phyloP scores from a whole-genome alignment of 1,140 invertebrate genomes.

The Drosophila melanogaster region DNA sequence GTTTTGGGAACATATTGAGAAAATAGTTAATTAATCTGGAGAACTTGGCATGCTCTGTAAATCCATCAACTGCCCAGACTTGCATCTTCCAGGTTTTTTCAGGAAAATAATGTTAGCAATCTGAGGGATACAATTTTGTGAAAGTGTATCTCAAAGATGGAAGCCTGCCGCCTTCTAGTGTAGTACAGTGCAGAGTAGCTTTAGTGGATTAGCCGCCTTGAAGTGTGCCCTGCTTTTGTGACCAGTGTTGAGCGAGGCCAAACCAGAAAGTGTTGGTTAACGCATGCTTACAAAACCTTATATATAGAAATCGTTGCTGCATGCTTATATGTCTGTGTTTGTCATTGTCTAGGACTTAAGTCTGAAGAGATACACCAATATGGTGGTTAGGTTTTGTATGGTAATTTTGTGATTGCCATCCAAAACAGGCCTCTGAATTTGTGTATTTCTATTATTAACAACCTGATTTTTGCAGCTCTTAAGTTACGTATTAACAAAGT shows the following conservation, averaged over 20 bases:
- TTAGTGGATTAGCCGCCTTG: slow-evolving; percentile 47
- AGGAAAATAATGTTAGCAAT: slow-evolving; percentile 44
- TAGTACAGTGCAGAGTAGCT: slow-evolving; percentile 55
- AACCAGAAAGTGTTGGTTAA: slow-evolving; percentile 41
- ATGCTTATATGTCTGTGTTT: slow-evolving; percentile 59
- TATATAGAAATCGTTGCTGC: slow-evolving; percentile 55
- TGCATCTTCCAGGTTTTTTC: slow-evolving; percentile 83
- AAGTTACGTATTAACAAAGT: slow-evolving; percentile 56
- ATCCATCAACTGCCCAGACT: slow-evolving; percentile 84
- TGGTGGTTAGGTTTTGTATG: slow-evolving; percentile 63
- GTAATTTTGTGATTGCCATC: slow-evolving; percentile 62
- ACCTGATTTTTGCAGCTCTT: slow-evolving; percentile 68
- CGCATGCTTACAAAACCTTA: slow-evolving; percentile 58
- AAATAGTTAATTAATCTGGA: not conserved
- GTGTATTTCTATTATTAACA: slow-evolving; percentile 63
- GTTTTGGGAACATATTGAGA: too few relatives aligned
- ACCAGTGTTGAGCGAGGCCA: slow-evolving; percentile 62
- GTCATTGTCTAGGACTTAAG: slow-evolving; percentile 45
- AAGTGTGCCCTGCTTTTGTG: slow-evolving; percentile 62
- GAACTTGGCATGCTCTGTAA: slow-evolving; percentile 69
- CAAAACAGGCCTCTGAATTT: slow-evolving; percentile 67
- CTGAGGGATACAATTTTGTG: slow-evolving; percentile 67
- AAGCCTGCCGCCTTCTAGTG: slow-evolving; percentile 53
- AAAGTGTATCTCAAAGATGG: slow-evolving; percentile 73
- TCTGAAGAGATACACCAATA: slow-evolving; percentile 67